Evolutionary conservation across 2,888 invertebrate species (phyloP).

Genomic region (Amitus sp.): DNA sequence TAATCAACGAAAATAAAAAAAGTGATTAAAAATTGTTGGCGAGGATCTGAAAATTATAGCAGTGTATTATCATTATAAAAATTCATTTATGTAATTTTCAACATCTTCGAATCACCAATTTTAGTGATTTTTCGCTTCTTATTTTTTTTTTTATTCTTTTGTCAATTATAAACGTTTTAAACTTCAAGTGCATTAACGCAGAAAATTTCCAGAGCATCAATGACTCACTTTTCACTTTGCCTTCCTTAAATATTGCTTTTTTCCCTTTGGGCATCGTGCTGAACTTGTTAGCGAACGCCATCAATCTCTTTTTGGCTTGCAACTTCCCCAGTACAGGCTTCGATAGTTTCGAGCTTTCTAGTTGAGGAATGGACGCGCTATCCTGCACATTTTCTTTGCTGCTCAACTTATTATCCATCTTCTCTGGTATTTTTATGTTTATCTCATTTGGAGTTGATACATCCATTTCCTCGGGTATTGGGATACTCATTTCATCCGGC

Average conservation of each 20-base stretch:
- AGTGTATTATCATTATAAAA: no score
- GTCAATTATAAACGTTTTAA: no score
- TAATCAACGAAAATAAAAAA: no score
- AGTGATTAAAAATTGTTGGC: no score
- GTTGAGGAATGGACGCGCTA: constrained; percentile 42
- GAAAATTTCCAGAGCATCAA: no score
- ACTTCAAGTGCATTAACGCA: no score
- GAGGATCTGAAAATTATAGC: no score
- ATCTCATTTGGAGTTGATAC: constrained; percentile 37
- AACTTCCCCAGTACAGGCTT: constrained; percentile 62
- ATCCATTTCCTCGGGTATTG: no score
- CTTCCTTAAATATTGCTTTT: constrained; percentile 34
- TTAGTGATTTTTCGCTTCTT: background rate
- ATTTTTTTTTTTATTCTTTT: no score
- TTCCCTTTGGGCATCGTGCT: constrained; percentile 34
- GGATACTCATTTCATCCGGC: constrained; percentile 34
- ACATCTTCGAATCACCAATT: no score
- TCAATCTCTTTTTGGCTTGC: constrained; percentile 62
- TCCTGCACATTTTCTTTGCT: constrained; percentile 42
- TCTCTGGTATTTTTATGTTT: no score
- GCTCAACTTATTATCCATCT: constrained; percentile 22
- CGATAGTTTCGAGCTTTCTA: constrained; percentile 53
- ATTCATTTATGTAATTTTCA: no score
- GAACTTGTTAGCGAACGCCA: constrained; percentile 63
- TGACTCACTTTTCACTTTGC: constrained; percentile 35